Evolutionary conservation across 2,888 invertebrate species (phyloP), one percentile per base, ranked within the genome.

Genomic region (Rhyacophila evoluta): DNA sequence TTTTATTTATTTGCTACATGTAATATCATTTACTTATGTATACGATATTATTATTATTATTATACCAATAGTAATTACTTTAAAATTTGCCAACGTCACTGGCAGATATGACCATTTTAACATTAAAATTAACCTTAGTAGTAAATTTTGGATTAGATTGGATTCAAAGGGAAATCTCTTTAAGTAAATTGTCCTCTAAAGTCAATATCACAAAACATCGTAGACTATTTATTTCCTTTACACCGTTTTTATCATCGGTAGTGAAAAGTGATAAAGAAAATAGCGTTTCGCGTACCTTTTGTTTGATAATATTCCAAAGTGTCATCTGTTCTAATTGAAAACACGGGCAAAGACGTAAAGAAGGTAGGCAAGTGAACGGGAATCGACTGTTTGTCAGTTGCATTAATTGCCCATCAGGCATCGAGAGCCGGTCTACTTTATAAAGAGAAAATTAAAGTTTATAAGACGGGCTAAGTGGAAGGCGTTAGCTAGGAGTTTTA

Each of bases 341-440:
- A 55, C 55, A 55, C 8, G 55, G 55, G 10, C 19, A 55, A 55
- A 55, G 55, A 55, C 15, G 19, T 55, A 55, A 25, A 55, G 12
- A 33, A 55, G 55, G 55, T 55, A 10, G 55, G 10, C 10, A 70
- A 70, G 1, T 25, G 28, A 36, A 70, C 36, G 70, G 19, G 70
- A 33, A 70, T 70, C 36, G 70, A 33, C 70, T 41, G 29, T 74
- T 74, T 74, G 74, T 41, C 74, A 74, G 74, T 29, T 74, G 74
- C 74, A 74, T 55, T 41, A 74, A 74, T 74, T 74, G 19, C 74
- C 19, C 29, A 74, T 74, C 74, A 74, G 36, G 36, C 74, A 38
- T 72, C 72, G 55, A 55, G 55, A 10, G 55, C 55, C 72, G 72
- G 72, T 38, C 38, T 36, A 38, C 36, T 74, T 55, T 27, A 41